Base-by-base conservation (phyloP, 2,888 invertebrate species). In the Drosophila mettleri region DNA sequence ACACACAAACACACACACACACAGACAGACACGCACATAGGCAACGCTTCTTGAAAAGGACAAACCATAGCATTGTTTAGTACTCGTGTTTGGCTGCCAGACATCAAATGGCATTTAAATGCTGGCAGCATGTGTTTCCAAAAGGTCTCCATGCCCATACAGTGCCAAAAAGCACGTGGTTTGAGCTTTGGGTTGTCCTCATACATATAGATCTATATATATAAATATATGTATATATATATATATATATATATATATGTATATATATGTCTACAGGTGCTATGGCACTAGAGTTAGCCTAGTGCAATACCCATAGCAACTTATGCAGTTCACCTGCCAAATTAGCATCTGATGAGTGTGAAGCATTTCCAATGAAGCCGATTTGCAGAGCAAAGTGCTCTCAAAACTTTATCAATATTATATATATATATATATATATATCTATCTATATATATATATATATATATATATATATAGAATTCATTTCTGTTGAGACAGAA, bases 101-200 rank as follows among this genome's bases (percentile, higher is more conserved):
- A 79, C 68, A 76, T 76, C 74, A 78, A 78, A 80, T 81, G 81
- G 67, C 84, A 84, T 78, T 80, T 84, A 84, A 78, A 82, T 82
- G 80, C 80, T 82, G 83, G 75, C 72, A 72, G 68, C 74, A 80
- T 78, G 64, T 65, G 61, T 43, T 36, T 34, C 41, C 34, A 39
- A 53, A 54, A 64, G 27, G 48, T 39, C 36, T n/a, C 16, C 27
- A 48, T 39, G 65, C 71, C 46, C 45, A 14, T 18, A 31, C 46
- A 53, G 29, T 29, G 7, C 0, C 2, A 6, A 27, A 29, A 1
- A n/a, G 36, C 12, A 7, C n/a, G 31, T 18, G 29, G 2, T 2
- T 10, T 8, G 22, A 27, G 14, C 5, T 24, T 14, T 3, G 22
- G 16, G 9, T 6, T 31, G 3, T 2, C 5, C 12, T 20, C 3